Evolutionary conservation across 2,113 vertebrate species (phyloP).

Genomic region (Vicugna pacos): DNA sequence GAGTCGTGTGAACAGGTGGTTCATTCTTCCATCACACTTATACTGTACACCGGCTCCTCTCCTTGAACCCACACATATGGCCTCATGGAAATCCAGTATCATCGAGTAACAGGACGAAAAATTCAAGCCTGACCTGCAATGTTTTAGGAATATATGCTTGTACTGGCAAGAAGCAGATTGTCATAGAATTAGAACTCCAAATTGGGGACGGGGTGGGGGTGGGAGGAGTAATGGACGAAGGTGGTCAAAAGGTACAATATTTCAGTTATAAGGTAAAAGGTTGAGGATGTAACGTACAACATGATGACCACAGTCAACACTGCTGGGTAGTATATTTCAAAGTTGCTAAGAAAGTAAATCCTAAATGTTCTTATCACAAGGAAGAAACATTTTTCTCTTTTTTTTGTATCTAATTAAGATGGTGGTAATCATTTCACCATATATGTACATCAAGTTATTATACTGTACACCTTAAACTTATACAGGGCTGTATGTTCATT

Average conservation of each 20-base stretch:
- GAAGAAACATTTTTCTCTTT: neutral
- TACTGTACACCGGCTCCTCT: neutral
- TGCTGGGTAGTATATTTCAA: neutral
- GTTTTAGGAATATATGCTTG: neutral
- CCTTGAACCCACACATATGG: neutral
- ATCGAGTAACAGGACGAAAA: neutral
- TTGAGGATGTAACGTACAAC: neutral
- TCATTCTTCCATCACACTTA: neutral
- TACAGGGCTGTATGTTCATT: neutral
- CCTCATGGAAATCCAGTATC: neutral
- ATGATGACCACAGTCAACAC: neutral
- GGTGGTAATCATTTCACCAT: neutral
- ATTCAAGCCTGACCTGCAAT: neutral
- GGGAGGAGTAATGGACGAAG: neutral
- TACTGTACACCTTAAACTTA: neutral
- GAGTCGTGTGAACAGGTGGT: neutral
- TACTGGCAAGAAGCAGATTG: neutral
- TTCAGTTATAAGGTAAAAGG: neutral
- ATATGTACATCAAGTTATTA: neutral
- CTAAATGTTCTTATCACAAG: neutral
- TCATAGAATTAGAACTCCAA: neutral
- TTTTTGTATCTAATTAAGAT: neutral
- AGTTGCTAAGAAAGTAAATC: neutral
- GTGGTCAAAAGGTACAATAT: neutral
- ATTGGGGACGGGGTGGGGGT: fast-evolving